phyloP scores from a whole-genome alignment of 1,140 invertebrate genomes.

The Dinothrombium tinctorium region DNA sequence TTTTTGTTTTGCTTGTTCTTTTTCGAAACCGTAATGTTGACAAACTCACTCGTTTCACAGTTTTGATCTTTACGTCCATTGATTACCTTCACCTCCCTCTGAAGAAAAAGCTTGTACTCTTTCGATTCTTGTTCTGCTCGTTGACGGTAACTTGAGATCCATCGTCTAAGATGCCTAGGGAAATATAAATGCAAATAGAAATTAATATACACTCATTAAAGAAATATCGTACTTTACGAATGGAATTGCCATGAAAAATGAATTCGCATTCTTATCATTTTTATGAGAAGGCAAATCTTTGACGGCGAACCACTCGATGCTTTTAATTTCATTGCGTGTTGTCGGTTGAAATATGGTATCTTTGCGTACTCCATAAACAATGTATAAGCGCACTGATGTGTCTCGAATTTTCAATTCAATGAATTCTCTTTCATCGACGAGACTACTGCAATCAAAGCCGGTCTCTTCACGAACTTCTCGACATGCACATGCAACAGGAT shows the following conservation, averaged over 20 bases:
- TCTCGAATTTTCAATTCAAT: conserved; percentile 70
- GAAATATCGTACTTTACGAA: conserved; percentile 2
- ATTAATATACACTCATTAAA: neutral
- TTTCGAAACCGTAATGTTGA: neutral
- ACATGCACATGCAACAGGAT: conserved; percentile 66
- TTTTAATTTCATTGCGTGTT: conserved; percentile 81
- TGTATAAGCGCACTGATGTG: conserved; percentile 63
- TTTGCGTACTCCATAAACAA: conserved; percentile 56
- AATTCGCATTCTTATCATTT: conserved; percentile 4
- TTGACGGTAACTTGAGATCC: no score
- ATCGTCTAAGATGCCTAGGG: neutral
- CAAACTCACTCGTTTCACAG: no score
- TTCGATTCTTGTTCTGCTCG: neutral
- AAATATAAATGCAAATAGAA: neutral
- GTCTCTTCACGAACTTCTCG: conserved; percentile 88
- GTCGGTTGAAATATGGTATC: conserved; percentile 66
- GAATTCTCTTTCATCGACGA: conserved; percentile 56
- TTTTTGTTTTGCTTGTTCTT: neutral
- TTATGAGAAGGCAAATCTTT: conserved; percentile 53
- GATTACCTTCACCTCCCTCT: neutral
- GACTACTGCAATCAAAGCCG: conserved; percentile 63
- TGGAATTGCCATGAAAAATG: conserved; percentile 6
- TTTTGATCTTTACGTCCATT: neutral
- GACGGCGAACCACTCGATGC: conserved; percentile 75
- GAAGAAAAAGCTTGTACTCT: neutral